Base-by-base conservation (phyloP, 1,140 invertebrate species). In the Dryas iulia region DNA sequence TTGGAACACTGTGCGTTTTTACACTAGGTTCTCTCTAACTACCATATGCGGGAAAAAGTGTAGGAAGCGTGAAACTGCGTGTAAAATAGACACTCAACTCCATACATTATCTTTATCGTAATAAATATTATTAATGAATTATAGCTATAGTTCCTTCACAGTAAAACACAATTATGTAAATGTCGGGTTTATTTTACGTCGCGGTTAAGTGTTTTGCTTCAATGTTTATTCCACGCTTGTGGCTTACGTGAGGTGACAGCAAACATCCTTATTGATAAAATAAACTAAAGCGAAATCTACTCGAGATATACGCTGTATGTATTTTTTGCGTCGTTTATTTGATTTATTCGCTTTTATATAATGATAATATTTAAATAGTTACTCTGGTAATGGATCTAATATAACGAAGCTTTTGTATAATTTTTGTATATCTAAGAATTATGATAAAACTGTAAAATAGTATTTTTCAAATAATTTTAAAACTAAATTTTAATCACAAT, bases 251-350 rank as follows among this genome's bases (percentile, higher is more conserved):
- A 59, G 57, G 12, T 47, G 57, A 59, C 26, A 69, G 47, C 59
- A 58, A 62, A 69, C 33, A 62, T 69, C 57, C 65, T 54, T 59
- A 60, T 59, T 58, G 3, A 93, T 76, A 67, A 94, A 92, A 73
- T 94, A 94, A 60, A 94, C 92, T 8, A 93, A 47, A 39, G 14
- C 35, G 14, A 39, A 6, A 14, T 39, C 14, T 2, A 39, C 14
- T 7, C 18, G 14, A 18, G 35, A 39, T 39, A 18, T 14, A 14
- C 14, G 14, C 1, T 35, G 4, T 35, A 12, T 35, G 33, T 35
- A 35, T 35, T 35, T 35, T n/a, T 35, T 14, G 7, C n/a, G 14
- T 1, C 12, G 14, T 35, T 14, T 35, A 18, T 47, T 8, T 47
- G 6, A 7, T 10, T 47, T 47, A 47, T 47, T 47, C 14, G 35